Base-by-base conservation (phyloP, 2,888 invertebrate genomes). In the Selenia dentaria region DNA sequence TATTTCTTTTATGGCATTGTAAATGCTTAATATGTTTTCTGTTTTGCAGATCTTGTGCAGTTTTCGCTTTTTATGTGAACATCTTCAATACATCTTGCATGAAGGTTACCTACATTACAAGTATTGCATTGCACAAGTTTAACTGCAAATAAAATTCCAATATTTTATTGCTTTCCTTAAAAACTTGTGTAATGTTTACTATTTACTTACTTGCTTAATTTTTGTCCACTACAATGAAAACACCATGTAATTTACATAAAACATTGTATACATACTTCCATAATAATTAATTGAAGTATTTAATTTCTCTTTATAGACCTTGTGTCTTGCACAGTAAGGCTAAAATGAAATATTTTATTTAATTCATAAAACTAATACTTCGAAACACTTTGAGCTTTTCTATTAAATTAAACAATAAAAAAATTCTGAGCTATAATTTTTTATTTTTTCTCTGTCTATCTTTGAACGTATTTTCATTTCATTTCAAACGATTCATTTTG, bases 21-120 rank as follows among this genome's bases (percentile, higher is more conserved):
- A 61, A 54, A 61, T 62, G 67, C 70, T 71, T 64, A 59, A 58
- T 65, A 62, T 58, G 47, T 68, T 69, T 73, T 72, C 67, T 74
- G 46, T 67, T 68, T 64, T 65, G 58, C 64, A 68, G 58, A 70
- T 68, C 55, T 71, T 49, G 67, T 72, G 59, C 32, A 57, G 65
- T 51, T 68, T 66, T 51, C 63, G 75, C 78, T 77, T 77, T 74
- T 53, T 39, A 60, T 73, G 68, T 70, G 51, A 62, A 68, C 67
- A 66, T 62, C 50, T 67, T 63, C 60, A 52, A 66, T 61, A 38
- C 68, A 64, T 63, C 54, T 64, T 77, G 80, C 82, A 81, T 81
- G 79, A 68, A 65, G 61, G 59, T 64, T 52, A 55, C 34, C 34
- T 11, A 32, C 32, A 16, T 40, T 34, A 26, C 32, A 48, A 51